A percentile compares a stretch with the other conserved stretches of the same genome.
Conservation (phyloP, 2,888 invertebrate genomes). For the Anorthoa munda region DNA sequence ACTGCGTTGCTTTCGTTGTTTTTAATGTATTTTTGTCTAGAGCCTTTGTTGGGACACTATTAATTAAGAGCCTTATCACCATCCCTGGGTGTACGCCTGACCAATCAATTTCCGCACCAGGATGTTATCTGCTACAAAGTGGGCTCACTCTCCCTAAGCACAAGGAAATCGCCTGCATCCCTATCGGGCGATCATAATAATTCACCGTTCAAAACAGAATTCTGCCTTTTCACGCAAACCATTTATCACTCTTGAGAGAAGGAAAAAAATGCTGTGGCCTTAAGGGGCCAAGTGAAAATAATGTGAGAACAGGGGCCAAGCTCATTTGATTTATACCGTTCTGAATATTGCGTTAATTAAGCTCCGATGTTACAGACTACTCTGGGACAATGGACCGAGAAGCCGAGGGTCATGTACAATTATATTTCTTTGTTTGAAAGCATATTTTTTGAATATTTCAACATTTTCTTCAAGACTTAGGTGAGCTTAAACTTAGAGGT, state of each 20-base stretch:
- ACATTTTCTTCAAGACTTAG: neutral
- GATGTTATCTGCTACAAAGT: conserved; percentile 47
- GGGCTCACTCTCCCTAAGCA: conserved; percentile 31
- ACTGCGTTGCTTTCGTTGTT: no score
- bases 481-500: neutral
- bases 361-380: conserved; percentile 65
- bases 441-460: neutral
- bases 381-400: conserved; percentile 40
- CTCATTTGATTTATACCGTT: conserved; percentile 80
- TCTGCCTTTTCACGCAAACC: conserved; percentile 78
- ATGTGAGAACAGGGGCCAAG: conserved; percentile 75
- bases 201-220: conserved; percentile 77
- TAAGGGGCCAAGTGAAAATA: conserved; percentile 79
- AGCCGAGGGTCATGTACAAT: conserved; percentile 9
- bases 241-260: conserved; percentile 81
- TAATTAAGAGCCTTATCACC: neutral
- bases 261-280: conserved; percentile 82
- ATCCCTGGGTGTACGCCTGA: neutral
- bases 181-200: conserved; percentile 70
- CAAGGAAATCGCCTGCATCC: conserved; percentile 51
- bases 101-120: conserved; percentile 22
- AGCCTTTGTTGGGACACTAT: neutral
- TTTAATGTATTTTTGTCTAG: no score
- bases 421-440: conserved; percentile 30
- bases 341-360: conserved; percentile 76